Evolutionary conservation across 2,113 vertebrate species (phyloP).

Genomic region (Mellivora capensis): DNA sequence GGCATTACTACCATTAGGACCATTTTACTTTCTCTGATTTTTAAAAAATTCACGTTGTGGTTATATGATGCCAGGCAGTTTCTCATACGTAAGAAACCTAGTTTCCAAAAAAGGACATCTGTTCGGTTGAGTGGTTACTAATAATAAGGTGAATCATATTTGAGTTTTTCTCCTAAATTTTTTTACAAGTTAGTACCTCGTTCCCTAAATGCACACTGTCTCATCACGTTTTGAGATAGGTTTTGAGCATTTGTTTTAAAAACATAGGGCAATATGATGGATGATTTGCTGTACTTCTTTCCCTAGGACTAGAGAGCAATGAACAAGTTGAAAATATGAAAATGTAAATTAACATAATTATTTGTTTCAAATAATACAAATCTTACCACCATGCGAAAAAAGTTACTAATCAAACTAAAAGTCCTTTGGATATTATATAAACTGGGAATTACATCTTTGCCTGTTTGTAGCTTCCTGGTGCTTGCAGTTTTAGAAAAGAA

Average conservation of each 20-base stretch:
- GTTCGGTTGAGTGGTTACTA: neutral
- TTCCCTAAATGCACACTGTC: neutral
- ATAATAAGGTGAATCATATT: neutral
- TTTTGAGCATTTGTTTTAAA: neutral
- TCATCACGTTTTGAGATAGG: neutral
- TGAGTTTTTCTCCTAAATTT: neutral
- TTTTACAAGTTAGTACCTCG: neutral
- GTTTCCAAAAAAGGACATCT: neutral
- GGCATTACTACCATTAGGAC: neutral
- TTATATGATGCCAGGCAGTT: neutral
- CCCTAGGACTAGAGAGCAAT: neutral
- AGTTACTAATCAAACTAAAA: slow-evolving; percentile 2
- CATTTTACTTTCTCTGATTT: neutral
- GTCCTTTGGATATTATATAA: neutral
- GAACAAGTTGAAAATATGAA: neutral
- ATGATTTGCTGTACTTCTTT: neutral
- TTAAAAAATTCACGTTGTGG: neutral
- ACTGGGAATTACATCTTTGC: neutral
- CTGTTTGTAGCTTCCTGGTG: neutral
- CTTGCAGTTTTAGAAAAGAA: neutral
- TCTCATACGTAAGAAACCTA: neutral
- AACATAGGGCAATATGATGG: neutral
- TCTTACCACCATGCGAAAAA: neutral
- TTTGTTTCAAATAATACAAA: slow-evolving; percentile 12
- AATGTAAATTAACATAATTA: neutral